Percentiles rank a stretch among this genome's conserved stretches.
phyloP scores from a whole-genome alignment of 2,113 vertebrate genomes.

The Tenebrosternarchus preto region DNA sequence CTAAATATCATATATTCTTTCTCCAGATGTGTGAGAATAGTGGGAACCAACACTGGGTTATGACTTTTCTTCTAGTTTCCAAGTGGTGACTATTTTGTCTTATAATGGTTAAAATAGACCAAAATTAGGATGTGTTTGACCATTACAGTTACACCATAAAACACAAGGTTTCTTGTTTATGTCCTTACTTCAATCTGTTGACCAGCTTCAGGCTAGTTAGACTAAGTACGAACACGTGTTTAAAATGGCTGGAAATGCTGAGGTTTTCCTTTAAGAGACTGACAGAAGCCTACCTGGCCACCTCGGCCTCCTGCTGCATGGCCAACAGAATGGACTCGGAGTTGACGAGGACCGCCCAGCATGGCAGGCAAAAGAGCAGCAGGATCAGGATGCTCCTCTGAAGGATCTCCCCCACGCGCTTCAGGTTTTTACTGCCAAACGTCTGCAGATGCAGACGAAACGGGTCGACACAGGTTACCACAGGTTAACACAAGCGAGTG shows the following conservation, averaged over 20 bases:
- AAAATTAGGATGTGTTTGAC: not conserved
- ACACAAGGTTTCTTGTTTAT: not conserved
- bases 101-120: not conserved
- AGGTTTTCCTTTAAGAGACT: not conserved
- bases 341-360: constrained; percentile 91
- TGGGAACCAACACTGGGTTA: not conserved
- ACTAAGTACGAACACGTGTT: too few species aligned
- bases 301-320: constrained; percentile 78
- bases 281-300: constrained; percentile 77
- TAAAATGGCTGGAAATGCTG: not conserved
- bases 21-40: not conserved
- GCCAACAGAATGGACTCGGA: constrained; percentile 78
- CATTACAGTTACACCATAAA: not conserved
- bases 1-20: not conserved
- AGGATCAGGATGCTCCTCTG: constrained; percentile 83
- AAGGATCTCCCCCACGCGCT: constrained; percentile 86
- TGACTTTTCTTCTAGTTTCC: not conserved
- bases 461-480: not conserved
- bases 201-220: not conserved
- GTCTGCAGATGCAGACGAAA: constrained; percentile 79
- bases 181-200: not conserved
- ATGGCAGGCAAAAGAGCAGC: constrained; percentile 87
- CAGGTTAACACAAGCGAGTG: too few species aligned
- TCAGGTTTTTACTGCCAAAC: constrained; percentile 84
- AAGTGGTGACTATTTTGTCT: not conserved